Conservation (phyloP, 2,888 invertebrate genomes). For the Eupithecia tripunctaria region DNA sequence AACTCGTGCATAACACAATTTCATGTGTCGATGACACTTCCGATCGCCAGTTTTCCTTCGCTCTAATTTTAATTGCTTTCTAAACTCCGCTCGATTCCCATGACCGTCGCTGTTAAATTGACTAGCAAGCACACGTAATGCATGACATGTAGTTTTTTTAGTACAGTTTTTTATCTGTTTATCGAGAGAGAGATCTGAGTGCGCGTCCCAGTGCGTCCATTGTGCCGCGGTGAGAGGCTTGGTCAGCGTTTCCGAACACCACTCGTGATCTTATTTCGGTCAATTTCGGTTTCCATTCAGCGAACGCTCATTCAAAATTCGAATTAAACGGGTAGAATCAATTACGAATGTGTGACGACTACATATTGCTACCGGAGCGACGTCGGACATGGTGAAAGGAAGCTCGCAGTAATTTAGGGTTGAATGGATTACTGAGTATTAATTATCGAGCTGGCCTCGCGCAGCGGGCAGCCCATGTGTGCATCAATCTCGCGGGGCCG, state of each 20-base stretch:
- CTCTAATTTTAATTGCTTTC: constrained; percentile 82
- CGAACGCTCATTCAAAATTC: constrained; percentile 76
- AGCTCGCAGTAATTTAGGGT: constrained; percentile 59
- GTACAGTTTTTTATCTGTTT: constrained; percentile 71
- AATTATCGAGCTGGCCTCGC: constrained; percentile 68
- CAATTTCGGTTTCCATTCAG: constrained; percentile 77
- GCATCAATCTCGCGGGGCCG: constrained; percentile 78
- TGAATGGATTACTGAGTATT: constrained; percentile 80
- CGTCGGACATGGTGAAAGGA: constrained; percentile 61
- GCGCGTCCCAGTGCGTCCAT: constrained; percentile 66
- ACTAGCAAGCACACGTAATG: constrained; percentile 83
- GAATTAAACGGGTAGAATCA: constrained; percentile 79
- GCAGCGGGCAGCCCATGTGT: constrained; percentile 75
- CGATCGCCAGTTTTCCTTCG: constrained; percentile 66
- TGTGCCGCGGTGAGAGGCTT: constrained; percentile 70
- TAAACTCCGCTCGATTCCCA: constrained; percentile 82
- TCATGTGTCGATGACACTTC: constrained; percentile 74
- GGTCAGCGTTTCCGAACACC: constrained; percentile 60
- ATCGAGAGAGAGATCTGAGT: constrained; percentile 78
- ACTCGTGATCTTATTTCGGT: constrained; percentile 78
- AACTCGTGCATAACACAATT: constrained; percentile 63
- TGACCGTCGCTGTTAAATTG: constrained; percentile 82
- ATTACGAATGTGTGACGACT: constrained; percentile 76
- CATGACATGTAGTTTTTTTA: constrained; percentile 84
- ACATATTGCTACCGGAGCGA: constrained; percentile 71